phyloP scores from a whole-genome alignment of 2,888 invertebrate genomes.

The Platycheirus albimanus region DNA sequence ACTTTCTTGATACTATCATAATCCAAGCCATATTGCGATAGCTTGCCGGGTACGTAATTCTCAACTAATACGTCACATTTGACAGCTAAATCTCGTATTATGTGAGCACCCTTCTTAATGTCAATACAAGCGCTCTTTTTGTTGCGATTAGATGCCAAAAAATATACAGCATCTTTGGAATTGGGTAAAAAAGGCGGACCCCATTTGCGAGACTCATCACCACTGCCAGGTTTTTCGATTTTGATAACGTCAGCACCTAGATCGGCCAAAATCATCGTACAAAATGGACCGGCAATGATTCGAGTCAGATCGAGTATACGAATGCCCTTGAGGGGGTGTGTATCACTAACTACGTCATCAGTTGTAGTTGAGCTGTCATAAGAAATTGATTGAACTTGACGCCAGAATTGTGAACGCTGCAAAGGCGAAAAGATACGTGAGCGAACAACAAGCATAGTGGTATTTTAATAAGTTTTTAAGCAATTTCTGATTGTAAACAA shows the following conservation, averaged over 20 bases:
- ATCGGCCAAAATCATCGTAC: constrained; percentile 96
- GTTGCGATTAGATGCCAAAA: constrained; percentile 94
- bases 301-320: constrained; percentile 91
- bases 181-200: constrained; percentile 93
- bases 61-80: constrained; percentile 95
- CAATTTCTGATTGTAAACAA: no score
- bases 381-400: constrained; percentile 38
- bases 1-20: constrained; percentile 88
- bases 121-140: constrained; percentile 96
- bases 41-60: constrained; percentile 96
- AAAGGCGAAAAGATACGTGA: constrained; percentile 1
- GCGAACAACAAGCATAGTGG: constrained; percentile 10
- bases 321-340: constrained; percentile 88
- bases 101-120: constrained; percentile 88
- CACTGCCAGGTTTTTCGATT: constrained; percentile 91
- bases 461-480: neutral
- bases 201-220: constrained; percentile 96
- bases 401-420: neutral
- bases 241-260: constrained; percentile 96
- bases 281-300: constrained; percentile 96
- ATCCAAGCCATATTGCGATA: constrained; percentile 90
- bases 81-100: constrained; percentile 88
- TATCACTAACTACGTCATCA: constrained; percentile 71
- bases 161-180: constrained; percentile 90
- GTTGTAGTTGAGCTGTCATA: constrained; percentile 19